Evolutionary conservation across 2,888 invertebrate genomes (phyloP).

Genomic region (Eilema griseolum): DNA sequence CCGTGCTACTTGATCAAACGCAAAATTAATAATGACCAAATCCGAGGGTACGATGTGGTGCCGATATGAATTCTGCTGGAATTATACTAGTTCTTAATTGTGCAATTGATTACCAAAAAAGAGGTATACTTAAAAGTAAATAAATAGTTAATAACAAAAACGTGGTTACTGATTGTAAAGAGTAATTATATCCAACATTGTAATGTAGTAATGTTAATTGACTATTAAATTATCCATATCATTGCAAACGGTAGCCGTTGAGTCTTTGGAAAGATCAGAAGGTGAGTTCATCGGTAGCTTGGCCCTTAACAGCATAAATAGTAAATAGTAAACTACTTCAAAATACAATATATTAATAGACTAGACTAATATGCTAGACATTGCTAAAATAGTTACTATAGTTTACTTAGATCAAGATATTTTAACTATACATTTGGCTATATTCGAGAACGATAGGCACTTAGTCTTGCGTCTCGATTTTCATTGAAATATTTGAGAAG

Average conservation of each 20-base stretch:
- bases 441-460: no score
- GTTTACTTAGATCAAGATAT: no score
- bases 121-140: background rate
- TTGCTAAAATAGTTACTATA: no score
- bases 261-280: conserved; percentile 71
- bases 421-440: no score
- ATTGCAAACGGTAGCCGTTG: conserved; percentile 41
- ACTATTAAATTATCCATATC: background rate
- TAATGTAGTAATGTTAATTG: background rate
- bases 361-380: no score
- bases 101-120: background rate
- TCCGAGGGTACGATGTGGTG: background rate
- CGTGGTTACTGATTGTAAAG: background rate
- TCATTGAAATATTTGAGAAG: no score
- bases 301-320: conserved; percentile 7
- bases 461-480: no score
- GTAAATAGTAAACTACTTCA: background rate
- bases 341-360: background rate
- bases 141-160: background rate
- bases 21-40: background rate
- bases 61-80: background rate
- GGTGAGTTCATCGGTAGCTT: conserved; percentile 75
- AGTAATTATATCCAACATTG: background rate
- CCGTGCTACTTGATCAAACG: background rate
- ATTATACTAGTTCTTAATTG: background rate